These are phyloP conservation scores for Plutella xylostella DNA, from an alignment of 2,888 invertebrate species.

Conservation along the genomic window DNA sequence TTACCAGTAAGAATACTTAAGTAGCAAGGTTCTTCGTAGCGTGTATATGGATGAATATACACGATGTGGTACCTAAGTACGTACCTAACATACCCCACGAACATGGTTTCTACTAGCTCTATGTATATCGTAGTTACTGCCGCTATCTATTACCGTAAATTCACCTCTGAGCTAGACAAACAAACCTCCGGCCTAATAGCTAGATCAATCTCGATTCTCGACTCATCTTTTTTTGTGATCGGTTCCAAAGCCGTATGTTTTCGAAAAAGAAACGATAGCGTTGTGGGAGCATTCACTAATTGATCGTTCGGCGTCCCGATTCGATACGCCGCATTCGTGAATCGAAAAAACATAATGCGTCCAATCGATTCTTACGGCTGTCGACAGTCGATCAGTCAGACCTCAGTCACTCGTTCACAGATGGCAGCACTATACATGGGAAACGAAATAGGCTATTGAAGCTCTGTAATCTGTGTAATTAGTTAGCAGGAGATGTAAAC, in stretches of 20 bases:
- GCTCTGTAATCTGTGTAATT: conserved; percentile 30
- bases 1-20: no score
- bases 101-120: no score
- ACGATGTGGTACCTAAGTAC: no score
- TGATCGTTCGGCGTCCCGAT: conserved; percentile 43
- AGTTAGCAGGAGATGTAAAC: conserved; percentile 30
- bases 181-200: no score
- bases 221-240: conserved; percentile 36
- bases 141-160: no score
- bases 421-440: conserved; percentile 38
- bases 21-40: no score
- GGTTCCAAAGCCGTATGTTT: conserved; percentile 49
- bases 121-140: no score
- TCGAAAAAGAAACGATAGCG: conserved; percentile 29
- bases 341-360: conserved; percentile 41
- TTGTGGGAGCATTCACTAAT: conserved; percentile 55
- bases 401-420: conserved; percentile 41
- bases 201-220: not conserved
- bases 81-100: no score
- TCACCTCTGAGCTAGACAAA: no score
- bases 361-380: conserved; percentile 49
- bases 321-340: conserved; percentile 37
- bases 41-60: no score
- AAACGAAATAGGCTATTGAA: conserved; percentile 22
- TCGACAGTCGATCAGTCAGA: conserved; percentile 39